These are phyloP conservation scores for Bhutanitis thaidina DNA, from an alignment of 2,888 invertebrate species.

Conservation along the genomic window DNA sequence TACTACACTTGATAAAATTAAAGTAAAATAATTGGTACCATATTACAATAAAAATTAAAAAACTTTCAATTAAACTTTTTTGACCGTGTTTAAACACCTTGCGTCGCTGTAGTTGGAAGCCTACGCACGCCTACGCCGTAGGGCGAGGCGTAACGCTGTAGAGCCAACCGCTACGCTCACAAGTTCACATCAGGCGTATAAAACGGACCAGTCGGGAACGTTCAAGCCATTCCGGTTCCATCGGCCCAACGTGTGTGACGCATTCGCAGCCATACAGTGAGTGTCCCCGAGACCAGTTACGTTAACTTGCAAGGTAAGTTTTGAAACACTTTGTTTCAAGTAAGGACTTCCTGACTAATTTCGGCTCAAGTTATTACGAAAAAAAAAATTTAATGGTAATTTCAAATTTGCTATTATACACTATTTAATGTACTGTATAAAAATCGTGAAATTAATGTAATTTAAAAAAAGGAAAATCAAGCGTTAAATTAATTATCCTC, in stretches of 20 bases:
- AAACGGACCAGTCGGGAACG: slow-evolving; percentile 40
- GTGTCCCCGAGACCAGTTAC: slow-evolving; percentile 42
- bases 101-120: slow-evolving; percentile 43
- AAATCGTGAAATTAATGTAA: neutral
- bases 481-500: neutral
- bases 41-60: neutral
- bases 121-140: slow-evolving; percentile 71
- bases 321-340: neutral
- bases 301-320: slow-evolving; percentile 60
- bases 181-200: slow-evolving; percentile 42
- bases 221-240: slow-evolving; percentile 55
- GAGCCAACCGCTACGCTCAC: slow-evolving; percentile 54
- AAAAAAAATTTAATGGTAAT: neutral
- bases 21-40: no score
- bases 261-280: slow-evolving; percentile 33
- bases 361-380: neutral
- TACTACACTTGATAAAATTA: no score
- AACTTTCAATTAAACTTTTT: slow-evolving; percentile 10
- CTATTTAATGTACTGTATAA: no score
- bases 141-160: slow-evolving; percentile 56
- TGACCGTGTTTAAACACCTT: slow-evolving; percentile 19
- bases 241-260: slow-evolving; percentile 50
- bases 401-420: neutral
- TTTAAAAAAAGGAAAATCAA: neutral
- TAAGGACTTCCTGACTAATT: neutral